A percentile compares a stretch with the other conserved stretches of the same genome.
phyloP scores from a whole-genome alignment of 2,113 vertebrate genomes.

The Parus major region DNA sequence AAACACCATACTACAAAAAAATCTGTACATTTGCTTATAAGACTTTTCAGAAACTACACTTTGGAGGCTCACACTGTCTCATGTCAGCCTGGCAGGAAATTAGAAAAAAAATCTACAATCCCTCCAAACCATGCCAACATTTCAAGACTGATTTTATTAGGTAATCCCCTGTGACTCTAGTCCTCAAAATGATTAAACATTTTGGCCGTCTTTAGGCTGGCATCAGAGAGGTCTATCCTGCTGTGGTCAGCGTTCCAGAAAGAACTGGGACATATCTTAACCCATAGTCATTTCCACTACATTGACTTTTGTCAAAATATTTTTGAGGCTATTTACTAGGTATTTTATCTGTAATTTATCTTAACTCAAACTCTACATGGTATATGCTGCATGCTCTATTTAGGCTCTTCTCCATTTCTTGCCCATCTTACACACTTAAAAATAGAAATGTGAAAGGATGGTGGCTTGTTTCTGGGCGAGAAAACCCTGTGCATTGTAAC shows the following conservation, averaged over 20 bases:
- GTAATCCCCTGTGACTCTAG: not conserved
- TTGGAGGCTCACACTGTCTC: not conserved
- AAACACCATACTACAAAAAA: not conserved
- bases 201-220: not conserved
- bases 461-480: not conserved
- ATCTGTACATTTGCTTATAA: not conserved
- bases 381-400: not conserved
- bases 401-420: not conserved
- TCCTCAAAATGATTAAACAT: not conserved
- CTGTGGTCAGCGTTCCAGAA: not conserved
- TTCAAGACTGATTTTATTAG: not conserved
- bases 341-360: conserved; percentile 9
- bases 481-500: not conserved
- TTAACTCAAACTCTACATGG: not conserved
- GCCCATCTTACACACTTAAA: not conserved
- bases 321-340: not conserved
- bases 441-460: not conserved
- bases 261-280: not conserved
- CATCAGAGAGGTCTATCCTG: not conserved
- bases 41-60: not conserved
- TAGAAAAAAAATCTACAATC: not conserved
- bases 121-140: not conserved
- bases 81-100: not conserved
- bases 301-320: not conserved
- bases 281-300: not conserved